Evolutionary conservation across 2,888 invertebrate species (phyloP), one percentile per base, ranked within the genome.

Genomic region (Hemicrepidius hirtus): DNA sequence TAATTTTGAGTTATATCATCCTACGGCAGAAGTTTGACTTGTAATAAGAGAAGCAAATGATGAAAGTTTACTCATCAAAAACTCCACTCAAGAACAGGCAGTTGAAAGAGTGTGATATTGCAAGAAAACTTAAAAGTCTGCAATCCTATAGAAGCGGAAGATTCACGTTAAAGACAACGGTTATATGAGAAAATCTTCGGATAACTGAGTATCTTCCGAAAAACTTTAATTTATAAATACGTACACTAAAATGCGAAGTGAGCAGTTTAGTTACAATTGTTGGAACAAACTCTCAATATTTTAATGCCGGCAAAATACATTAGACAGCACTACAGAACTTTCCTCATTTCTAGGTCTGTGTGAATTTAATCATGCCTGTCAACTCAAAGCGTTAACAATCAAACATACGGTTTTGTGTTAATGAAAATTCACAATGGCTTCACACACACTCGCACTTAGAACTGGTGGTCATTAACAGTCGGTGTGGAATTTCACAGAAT

Each of bases 361-460:
- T 21, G 24, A 53, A 53, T 53, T 53, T 53, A 28, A 53, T 53
- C 53, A 16, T 53, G 28, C 10, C 53, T 53, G 53, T 53, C 53
- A 67, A 44, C 32, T 44, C 44, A 40, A 67, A 67, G 32, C 44
- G 57, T 24, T 55, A 67, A 67, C 57, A 59, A 57, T 67, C 44
- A 57, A 67, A 67, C 50, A 41, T 46, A 67, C 32, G 55, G 67
- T 57, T 57, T 57, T 21, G 41, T 41, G 46, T 67, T 65, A 57
- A 67, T 67, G 57, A 67, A 67, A 67, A 37, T 67, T 44, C 57
- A 67, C 57, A 67, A 67, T 57, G 5, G 44, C 67, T 44, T 67
- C 53, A 67, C 57, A 50, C 46, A 18, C 46, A 21, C 50, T 35
- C 64, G 49, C 50, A 35, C 55, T 65, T 55, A 55, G 40, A 53